Conservation (phyloP, 2,888 invertebrate species). For the Drosophila acutilabella region DNA sequence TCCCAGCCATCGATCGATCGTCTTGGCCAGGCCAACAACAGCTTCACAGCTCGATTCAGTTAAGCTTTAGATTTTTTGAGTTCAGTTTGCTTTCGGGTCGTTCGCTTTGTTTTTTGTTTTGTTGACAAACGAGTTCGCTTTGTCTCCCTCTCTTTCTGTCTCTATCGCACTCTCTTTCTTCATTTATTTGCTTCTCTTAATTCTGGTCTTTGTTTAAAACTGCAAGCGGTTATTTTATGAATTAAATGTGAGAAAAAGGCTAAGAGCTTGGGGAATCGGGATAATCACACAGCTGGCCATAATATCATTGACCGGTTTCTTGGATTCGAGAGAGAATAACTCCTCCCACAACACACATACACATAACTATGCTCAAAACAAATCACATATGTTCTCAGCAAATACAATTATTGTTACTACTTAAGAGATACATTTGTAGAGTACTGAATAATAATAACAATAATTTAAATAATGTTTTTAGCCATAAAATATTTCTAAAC, state of each 20-base stretch:
- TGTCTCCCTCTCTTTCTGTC: constrained; percentile 2
- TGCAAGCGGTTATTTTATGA: constrained; percentile 50
- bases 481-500: too few species aligned
- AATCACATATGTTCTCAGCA: neutral
- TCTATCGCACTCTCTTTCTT: neutral
- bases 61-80: constrained; percentile 20
- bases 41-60: constrained; percentile 7
- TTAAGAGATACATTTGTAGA: too few species aligned
- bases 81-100: constrained; percentile 45
- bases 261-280: constrained; percentile 14
- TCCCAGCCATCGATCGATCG: constrained; percentile 55
- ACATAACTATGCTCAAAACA: constrained; percentile 22
- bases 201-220: constrained; percentile 53
- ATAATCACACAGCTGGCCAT: constrained; percentile 43
- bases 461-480: too few species aligned
- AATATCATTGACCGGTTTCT: constrained; percentile 46
- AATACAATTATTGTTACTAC: too few species aligned
- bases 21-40: constrained; percentile 17
- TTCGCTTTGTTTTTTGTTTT: constrained; percentile 40
- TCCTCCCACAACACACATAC: constrained; percentile 9
- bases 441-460: too few species aligned
- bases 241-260: constrained; percentile 57
- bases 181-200: neutral
- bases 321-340: constrained; percentile 4
- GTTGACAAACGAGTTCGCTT: constrained; percentile 55